phyloP scores from a whole-genome alignment of 1,140 invertebrate species.

The Drosophila kikkawai region DNA sequence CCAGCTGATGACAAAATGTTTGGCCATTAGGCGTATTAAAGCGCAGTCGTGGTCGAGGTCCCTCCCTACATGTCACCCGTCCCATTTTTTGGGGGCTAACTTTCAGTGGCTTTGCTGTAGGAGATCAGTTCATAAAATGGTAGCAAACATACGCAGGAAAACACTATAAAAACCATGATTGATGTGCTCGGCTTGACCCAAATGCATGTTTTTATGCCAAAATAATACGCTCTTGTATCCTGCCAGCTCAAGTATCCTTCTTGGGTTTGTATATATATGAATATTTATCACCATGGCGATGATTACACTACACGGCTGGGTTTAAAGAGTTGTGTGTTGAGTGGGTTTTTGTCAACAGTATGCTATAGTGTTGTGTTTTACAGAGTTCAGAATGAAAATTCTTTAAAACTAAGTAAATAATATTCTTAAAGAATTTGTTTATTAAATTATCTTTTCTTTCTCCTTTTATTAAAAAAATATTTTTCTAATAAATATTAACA shows the following conservation, averaged over 20 bases:
- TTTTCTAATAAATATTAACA: not conserved
- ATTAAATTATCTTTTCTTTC: not conserved
- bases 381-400: too few relatives aligned
- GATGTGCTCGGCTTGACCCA: slow-evolving; percentile 77
- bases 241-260: slow-evolving; percentile 37
- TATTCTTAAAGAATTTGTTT: not conserved
- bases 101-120: slow-evolving; percentile 43
- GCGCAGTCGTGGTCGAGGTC: slow-evolving; percentile 46
- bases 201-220: slow-evolving; percentile 77
- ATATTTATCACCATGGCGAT: slow-evolving; percentile 11
- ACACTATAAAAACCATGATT: slow-evolving; percentile 75
- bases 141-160: slow-evolving; percentile 31
- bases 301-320: not conserved
- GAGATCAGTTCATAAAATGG: slow-evolving; percentile 60
- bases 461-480: not conserved
- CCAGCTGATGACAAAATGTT: slow-evolving; percentile 80
- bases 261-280: not conserved
- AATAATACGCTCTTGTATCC: slow-evolving; percentile 58
- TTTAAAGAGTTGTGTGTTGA: slow-evolving; percentile 2
- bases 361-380: not conserved
- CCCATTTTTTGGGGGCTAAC: not conserved
- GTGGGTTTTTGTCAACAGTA: slow-evolving; percentile 10
- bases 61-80: not conserved
- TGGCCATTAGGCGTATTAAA: slow-evolving; percentile 76
- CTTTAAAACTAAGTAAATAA: not conserved